These are phyloP conservation scores for Parnassius apollo DNA, from an alignment of 2,888 invertebrate species.

Conservation along the genomic window DNA sequence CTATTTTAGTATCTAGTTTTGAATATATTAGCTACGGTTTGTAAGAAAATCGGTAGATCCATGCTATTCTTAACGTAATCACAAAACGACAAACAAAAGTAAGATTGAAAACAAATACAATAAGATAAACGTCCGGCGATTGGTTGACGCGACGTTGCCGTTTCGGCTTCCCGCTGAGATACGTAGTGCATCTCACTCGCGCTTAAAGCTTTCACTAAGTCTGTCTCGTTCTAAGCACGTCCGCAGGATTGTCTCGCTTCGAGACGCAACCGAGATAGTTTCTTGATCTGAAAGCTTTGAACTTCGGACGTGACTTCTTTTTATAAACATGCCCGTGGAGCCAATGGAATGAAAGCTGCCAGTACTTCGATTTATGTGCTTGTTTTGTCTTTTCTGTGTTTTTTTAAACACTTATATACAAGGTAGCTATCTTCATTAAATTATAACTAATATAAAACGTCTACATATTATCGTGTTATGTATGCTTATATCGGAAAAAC, in stretches of 20 bases:
- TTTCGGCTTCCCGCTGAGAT: constrained; percentile 67
- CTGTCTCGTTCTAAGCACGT: constrained; percentile 55
- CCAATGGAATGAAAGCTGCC: constrained; percentile 52
- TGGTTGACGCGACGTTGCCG: constrained; percentile 78
- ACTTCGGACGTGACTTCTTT: constrained; percentile 66
- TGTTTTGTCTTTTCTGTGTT: constrained; percentile 11
- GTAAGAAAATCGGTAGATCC: constrained; percentile 30
- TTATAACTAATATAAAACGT: too few relatives aligned
- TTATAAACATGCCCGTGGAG: constrained; percentile 46
- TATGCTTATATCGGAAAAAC: too few relatives aligned
- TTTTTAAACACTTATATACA: not conserved
- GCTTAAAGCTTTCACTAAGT: constrained; percentile 31
- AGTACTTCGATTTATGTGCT: constrained; percentile 36
- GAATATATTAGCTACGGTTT: not conserved
- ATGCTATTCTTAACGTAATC: constrained; percentile 35
- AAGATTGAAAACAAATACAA: constrained; percentile 57
- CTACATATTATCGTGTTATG: too few relatives aligned
- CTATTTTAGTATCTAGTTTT: not conserved
- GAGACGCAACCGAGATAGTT: constrained; percentile 79
- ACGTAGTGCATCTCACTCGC: constrained; percentile 50
- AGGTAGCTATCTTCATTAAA: too few relatives aligned
- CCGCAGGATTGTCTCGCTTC: constrained; percentile 77
- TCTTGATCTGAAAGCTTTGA: constrained; percentile 68
- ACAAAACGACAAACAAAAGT: constrained; percentile 48
- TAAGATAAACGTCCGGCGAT: constrained; percentile 65